phyloP scores from a whole-genome alignment of 1,140 invertebrate species.

The Coenobita brevimanus region DNA sequence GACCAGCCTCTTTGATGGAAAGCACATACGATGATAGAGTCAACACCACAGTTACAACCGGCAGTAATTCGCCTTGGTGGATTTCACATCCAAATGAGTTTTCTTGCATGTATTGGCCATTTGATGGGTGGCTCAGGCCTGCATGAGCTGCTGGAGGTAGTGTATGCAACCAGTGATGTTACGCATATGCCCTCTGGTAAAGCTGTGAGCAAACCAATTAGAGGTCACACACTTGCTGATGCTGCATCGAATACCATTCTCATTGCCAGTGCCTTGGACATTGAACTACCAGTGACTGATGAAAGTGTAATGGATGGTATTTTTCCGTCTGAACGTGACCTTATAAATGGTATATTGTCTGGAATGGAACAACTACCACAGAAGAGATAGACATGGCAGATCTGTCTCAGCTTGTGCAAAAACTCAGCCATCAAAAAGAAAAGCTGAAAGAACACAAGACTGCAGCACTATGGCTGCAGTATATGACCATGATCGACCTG shows the following conservation, averaged over 20 bases:
- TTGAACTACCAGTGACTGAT: too few species aligned
- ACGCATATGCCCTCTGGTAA: conserved; percentile 7
- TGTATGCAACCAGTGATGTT: neutral
- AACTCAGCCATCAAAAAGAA: too few species aligned
- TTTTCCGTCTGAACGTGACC: too few species aligned
- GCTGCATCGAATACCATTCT: neutral
- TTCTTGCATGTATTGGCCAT: conserved; percentile 9
- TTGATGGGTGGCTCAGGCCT: conserved; percentile 12
- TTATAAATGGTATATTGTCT: too few species aligned
- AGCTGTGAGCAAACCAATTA: neutral
- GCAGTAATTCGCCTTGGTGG: neutral
- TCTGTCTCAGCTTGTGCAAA: too few species aligned
- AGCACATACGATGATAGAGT: neutral
- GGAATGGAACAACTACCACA: too few species aligned
- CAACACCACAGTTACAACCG: neutral
- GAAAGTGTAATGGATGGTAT: too few species aligned
- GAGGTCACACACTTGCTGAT: conserved; percentile 2
- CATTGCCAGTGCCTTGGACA: neutral
- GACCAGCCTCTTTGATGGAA: conserved; percentile 1
- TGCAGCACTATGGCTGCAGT: too few species aligned
- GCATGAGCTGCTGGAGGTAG: neutral
- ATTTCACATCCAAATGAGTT: neutral
- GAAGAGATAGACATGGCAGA: too few species aligned
- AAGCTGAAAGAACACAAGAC: too few species aligned
- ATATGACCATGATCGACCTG: too few species aligned